Base-by-base conservation (phyloP, 2,797 vertebrate species). In the Psittacula derbiana region DNA sequence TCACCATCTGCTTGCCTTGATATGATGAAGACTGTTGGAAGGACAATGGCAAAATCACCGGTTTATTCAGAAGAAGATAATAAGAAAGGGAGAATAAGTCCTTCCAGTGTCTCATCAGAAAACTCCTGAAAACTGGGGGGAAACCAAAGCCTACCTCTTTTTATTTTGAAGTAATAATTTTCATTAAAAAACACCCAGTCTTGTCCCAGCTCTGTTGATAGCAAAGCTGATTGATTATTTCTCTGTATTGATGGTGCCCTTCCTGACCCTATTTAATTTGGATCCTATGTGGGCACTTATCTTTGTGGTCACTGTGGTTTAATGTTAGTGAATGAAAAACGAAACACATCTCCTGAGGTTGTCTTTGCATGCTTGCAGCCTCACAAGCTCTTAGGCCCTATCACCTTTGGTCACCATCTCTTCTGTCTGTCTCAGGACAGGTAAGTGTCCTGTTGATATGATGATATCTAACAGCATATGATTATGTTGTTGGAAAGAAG, bases 211-310 rank as follows among this genome's bases (percentile, higher is more conserved):
- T 86, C 76, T 76, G 52, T 70, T 49, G 70, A 88, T 23, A 88
- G 50, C 27, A 81, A 80, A 88, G 25, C 36, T 93, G 87, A 94
- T 81, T 94, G 90, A 96, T 93, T 85, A 80, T 76, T 91, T 80
- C 72, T 88, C 53, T 80, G 80, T 93, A 75, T 88, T 82, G 62
- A 70, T 73, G 36, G 38, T 79, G 67, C 62, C 61, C 76, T 92
- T 96, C 16, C 30, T 91, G 90, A 93, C 91, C 80, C 85, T 66
- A 75, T 85, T 97, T 96, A 94, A 96, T 97, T 85, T 95, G 88
- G 65, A 75, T 91, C 84, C 50, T 74, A 6, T 86, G 70, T 66
- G 80, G 47, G 33, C 47, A 94, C 38, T 95, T 95, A 81, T 95
- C 88, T 83, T 71, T 65, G 88, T 93, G 95, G 94, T 81, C 84